These are phyloP conservation scores for Leguminivora glycinivorella DNA, from an alignment of 1,140 invertebrate genomes.

Conservation along the genomic window DNA sequence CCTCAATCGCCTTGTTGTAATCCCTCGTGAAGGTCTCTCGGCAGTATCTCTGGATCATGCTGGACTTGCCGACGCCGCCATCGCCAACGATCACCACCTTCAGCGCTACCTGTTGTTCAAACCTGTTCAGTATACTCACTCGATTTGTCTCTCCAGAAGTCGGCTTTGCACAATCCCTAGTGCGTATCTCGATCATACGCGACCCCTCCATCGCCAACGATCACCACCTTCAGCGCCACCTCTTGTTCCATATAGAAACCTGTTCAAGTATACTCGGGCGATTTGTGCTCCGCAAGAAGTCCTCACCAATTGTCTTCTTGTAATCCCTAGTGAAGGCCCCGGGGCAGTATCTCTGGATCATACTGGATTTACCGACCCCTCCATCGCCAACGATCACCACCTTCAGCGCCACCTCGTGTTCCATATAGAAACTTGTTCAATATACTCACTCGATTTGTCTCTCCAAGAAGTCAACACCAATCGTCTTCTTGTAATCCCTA, in stretches of 20 bases:
- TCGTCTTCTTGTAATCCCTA: slow-evolving; percentile 98
- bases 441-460: slow-evolving; percentile 93
- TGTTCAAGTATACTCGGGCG: too few relatives aligned
- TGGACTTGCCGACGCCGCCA: slow-evolving; percentile 97
- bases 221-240: slow-evolving; percentile 96
- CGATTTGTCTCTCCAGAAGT: slow-evolving; percentile 97
- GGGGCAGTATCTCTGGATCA: slow-evolving; percentile 98
- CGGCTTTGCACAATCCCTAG: slow-evolving; percentile 98
- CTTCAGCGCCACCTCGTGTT: slow-evolving; percentile 95
- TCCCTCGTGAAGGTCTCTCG: slow-evolving; percentile 97
- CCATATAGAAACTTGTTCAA: slow-evolving; percentile 87
- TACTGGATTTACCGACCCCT: slow-evolving; percentile 98
- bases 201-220: slow-evolving; percentile 97
- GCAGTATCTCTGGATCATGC: slow-evolving; percentile 98
- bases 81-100: slow-evolving; percentile 98
- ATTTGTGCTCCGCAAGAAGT: too few relatives aligned
- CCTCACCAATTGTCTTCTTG: slow-evolving; percentile 98
- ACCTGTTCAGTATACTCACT: slow-evolving; percentile 82
- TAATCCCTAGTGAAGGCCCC: slow-evolving; percentile 98
- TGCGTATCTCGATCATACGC: slow-evolving; percentile 99
- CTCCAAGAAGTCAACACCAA: slow-evolving; percentile 98
- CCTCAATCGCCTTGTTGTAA: slow-evolving; percentile 98
- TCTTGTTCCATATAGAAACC: too few relatives aligned
- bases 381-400: too few relatives aligned
- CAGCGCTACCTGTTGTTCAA: slow-evolving; percentile 95